Evolutionary conservation across 2,113 vertebrate genomes (phyloP).

Genomic region (Indicator indicator): DNA sequence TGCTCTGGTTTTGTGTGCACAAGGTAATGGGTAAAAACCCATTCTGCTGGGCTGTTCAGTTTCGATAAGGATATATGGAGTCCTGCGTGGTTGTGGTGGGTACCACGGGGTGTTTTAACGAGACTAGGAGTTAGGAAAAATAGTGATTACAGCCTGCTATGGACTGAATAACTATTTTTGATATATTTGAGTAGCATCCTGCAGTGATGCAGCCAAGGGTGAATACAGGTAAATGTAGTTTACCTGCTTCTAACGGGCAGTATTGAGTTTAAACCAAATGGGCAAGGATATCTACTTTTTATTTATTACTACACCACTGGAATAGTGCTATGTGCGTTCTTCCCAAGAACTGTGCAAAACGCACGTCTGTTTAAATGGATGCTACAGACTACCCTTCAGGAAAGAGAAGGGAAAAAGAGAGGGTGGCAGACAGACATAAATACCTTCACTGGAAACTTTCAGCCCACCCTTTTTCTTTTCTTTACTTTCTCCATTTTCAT

Average conservation of each 20-base stretch:
- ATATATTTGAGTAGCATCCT: neutral
- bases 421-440: conserved; percentile 5
- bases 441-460: conserved; percentile 13
- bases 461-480: neutral
- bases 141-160: conserved; percentile 31
- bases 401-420: neutral
- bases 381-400: neutral
- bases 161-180: conserved; percentile 9
- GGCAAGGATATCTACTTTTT: neutral
- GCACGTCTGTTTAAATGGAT: neutral
- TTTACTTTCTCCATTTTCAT: neutral
- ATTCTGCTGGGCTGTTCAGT: neutral
- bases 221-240: conserved; percentile 41
- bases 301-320: conserved; percentile 5
- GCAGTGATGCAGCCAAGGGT: conserved; percentile 14
- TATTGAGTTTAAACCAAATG: neutral
- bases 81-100: neutral
- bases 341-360: neutral
- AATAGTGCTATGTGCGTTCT: neutral
- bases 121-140: conserved; percentile 16
- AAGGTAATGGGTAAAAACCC: neutral
- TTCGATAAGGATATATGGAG: neutral
- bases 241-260: neutral
- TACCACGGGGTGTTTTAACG: neutral
- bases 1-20: neutral